A percentile compares a stretch with the other conserved stretches of the same genome.
Evolutionary conservation across 2,797 vertebrate genomes (phyloP).

Genomic region (Lacerta viridis): DNA sequence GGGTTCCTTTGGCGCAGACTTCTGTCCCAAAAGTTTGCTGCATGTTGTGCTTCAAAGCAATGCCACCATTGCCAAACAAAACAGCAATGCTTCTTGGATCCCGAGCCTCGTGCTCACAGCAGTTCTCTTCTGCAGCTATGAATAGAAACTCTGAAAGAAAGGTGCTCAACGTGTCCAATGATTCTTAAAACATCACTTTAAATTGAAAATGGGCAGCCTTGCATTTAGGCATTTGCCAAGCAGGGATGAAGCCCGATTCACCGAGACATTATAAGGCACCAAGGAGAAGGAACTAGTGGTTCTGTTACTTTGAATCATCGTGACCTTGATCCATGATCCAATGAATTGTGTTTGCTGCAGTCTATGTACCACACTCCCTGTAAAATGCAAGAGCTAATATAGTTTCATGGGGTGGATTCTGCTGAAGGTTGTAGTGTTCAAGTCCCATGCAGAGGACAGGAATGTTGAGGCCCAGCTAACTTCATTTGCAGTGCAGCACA

Average conservation of each 20-base stretch:
- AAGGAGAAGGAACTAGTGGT: background rate
- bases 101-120: background rate
- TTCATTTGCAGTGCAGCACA: background rate
- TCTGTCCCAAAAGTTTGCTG: background rate
- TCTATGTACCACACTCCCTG: background rate
- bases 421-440: background rate
- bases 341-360: background rate
- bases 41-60: background rate
- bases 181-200: background rate
- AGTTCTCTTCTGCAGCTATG: background rate
- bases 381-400: background rate
- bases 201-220: background rate
- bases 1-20: background rate
- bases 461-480: background rate
- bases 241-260: background rate
- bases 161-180: background rate
- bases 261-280: background rate
- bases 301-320: background rate
- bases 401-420: background rate
- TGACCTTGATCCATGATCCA: background rate
- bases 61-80: background rate
- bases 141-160: background rate
- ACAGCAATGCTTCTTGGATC: background rate
- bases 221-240: background rate
- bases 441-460: background rate